These are phyloP conservation scores for Amblyjoppa fuscipennis DNA, from an alignment of 2,888 invertebrate species.

Conservation along the genomic window DNA sequence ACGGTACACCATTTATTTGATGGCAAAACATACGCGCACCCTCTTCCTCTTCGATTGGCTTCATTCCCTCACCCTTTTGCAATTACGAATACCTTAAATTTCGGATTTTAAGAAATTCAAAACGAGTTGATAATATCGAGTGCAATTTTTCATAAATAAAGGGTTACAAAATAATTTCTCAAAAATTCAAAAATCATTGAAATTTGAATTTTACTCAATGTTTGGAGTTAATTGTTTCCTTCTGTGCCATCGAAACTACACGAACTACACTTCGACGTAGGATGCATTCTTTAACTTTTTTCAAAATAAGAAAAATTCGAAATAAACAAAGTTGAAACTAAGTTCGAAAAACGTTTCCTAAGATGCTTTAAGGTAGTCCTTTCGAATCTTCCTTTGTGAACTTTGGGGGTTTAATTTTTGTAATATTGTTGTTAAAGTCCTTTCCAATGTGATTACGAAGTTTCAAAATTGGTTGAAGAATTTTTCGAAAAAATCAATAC, in stretches of 20 bases:
- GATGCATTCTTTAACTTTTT: background rate
- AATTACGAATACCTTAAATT: background rate
- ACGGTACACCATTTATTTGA: conserved; percentile 19
- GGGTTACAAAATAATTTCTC: background rate
- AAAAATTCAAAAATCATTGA: background rate
- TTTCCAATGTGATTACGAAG: too few relatives aligned
- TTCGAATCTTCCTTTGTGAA: too few relatives aligned
- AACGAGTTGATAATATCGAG: background rate
- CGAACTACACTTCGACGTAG: background rate
- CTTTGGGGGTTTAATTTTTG: too few relatives aligned
- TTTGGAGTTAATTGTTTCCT: background rate
- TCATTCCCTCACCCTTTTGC: background rate
- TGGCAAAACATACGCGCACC: conserved; percentile 32
- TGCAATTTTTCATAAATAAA: background rate
- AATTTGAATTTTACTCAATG: background rate
- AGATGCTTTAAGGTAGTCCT: too few relatives aligned
- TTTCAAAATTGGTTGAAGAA: too few relatives aligned
- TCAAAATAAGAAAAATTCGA: background rate
- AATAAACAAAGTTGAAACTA: background rate
- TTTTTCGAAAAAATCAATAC: too few relatives aligned
- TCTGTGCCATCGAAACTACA: background rate
- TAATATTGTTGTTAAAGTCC: too few relatives aligned
- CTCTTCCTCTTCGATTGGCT: conserved; percentile 18
- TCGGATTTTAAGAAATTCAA: background rate
- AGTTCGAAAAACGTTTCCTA: background rate